Evolutionary conservation across 2,113 vertebrate species (phyloP), one percentile per base, ranked within the genome.

Genomic region (Notarius lentiginosus): DNA sequence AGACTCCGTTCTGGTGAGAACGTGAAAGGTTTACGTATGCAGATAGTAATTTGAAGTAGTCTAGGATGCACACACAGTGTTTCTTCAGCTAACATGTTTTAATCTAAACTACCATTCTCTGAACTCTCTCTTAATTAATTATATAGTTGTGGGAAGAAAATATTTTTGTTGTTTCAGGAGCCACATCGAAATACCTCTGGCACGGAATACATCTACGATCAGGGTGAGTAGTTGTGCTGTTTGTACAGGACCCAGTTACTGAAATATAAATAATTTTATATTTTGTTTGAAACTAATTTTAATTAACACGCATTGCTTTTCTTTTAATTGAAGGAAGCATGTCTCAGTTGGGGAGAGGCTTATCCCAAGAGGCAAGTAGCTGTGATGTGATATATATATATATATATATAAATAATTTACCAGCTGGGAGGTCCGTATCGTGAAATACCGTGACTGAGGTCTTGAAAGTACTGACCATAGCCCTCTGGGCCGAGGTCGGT

Each of bases 1-100:
- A 11, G 95, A 99, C 91, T 97, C 97, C 47, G 97, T 99, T 88
- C 91, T 93, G 87, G 98, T 99, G 95, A 94, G 93, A 10, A 92
- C 17, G 4, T 53, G 15, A 1, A 87, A 17, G 55, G 0, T 76
- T 84, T 49, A 53, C 8, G 15, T 47, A 17, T 55, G 18, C 72
- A 12, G 10, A 27, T 34, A 51, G 9, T 30, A 30, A 79, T 56
- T 0, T 60, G 27, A 60, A 80, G 20, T 79, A 34, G 53, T 10
- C 9, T 60, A 47, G 30, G 53, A 60, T 2, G 10, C 56, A 81
- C 61, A 61, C 24, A 53, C 41, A 12, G 20, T 20, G 18, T 60
- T 30, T 22, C 12, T 83, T 24, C 4, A 63, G 7, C 30, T 27
- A 24, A 51, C 1, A 12, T 76, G 22, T n/a, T 76, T 76, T 14